Evolutionary conservation across 2,797 vertebrate genomes (phyloP), one percentile per base, ranked within the genome.

Genomic region (Periophthalmus magnuspinnatus): DNA sequence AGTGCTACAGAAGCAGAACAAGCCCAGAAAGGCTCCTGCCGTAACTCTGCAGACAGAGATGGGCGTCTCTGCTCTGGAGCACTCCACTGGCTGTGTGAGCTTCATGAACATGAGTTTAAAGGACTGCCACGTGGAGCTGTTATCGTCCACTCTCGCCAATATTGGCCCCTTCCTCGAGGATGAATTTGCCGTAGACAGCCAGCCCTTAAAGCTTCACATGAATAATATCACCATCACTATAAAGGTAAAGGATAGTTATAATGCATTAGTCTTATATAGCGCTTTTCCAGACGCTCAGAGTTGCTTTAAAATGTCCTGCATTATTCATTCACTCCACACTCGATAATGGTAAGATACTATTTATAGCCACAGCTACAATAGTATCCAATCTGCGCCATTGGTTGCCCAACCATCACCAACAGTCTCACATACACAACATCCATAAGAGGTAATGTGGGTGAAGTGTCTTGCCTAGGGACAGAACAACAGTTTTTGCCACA

Each of bases 111-210:
- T 97, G 74, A 86, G 92, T 69, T 76, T 99, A 59, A 90, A 65
- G 14, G 92, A 92, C 76, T 95, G 91, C 82, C 81, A 82, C 48
- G 90, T 93, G 0, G 94, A 98, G 82, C 69, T 99, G 69, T 80
- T 95, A 66, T 90, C 92, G 19, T 98, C 97, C 47, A 95, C 93
- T 7, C 88, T 98, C 22, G 86, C 93, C 48, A 93, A 91, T 72
- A 92, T 99, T 3, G 97, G 95, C 0, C 95, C 96, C 45, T 99
- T 99, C 74, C 92, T 99, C 1, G 97, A 99, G 80, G 97, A 99
- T 38, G 97, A 99, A 76, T 88, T 96, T 72, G 89, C 93, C 22
- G 92, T 93, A 0, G 95, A 91, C 7, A 90, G 95, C 24, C 93
- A 95, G 72, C 97, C 97, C 5, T 93, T 99, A 93, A 95, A 93